Conservation (phyloP, 2,888 invertebrate species). For the Hydriomena furcata region DNA sequence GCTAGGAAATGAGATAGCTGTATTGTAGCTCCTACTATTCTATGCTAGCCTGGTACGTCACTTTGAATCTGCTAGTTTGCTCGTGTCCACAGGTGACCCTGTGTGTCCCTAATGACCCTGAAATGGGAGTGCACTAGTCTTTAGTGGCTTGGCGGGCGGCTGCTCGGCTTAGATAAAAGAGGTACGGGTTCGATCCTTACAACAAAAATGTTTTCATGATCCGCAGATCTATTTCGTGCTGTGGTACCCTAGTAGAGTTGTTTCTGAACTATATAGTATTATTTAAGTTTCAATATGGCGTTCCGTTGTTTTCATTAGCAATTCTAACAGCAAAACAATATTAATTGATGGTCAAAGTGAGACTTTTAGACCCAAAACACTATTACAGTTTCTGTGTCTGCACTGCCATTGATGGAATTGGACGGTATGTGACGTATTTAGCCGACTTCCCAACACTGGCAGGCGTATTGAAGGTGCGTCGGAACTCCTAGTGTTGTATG, state of each 20-base stretch:
- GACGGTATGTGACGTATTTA: constrained; percentile 37
- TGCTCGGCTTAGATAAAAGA: too few species aligned
- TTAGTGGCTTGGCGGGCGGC: too few species aligned
- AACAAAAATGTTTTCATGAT: too few species aligned
- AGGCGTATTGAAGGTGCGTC: background rate
- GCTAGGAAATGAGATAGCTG: constrained; percentile 83
- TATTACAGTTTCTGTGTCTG: background rate
- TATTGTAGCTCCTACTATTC: constrained; percentile 60
- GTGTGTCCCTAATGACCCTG: too few species aligned
- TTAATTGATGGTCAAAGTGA: background rate
- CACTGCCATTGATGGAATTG: constrained; percentile 59
- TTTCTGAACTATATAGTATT: too few species aligned
- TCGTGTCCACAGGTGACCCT: too few species aligned
- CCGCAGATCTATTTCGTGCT: too few species aligned
- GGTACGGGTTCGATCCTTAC: too few species aligned
- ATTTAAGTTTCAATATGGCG: too few species aligned
- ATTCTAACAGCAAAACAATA: background rate
- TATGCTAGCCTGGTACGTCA: constrained; percentile 48
- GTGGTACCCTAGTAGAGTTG: too few species aligned
- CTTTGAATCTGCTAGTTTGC: background rate
- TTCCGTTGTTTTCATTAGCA: too few species aligned
- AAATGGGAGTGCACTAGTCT: too few species aligned
- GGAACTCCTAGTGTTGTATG: constrained; percentile 15
- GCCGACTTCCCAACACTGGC: constrained; percentile 11
- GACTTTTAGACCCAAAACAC: background rate